Evolutionary conservation across 2,888 invertebrate genomes (phyloP).

Genomic region (Phorcus lineatus): DNA sequence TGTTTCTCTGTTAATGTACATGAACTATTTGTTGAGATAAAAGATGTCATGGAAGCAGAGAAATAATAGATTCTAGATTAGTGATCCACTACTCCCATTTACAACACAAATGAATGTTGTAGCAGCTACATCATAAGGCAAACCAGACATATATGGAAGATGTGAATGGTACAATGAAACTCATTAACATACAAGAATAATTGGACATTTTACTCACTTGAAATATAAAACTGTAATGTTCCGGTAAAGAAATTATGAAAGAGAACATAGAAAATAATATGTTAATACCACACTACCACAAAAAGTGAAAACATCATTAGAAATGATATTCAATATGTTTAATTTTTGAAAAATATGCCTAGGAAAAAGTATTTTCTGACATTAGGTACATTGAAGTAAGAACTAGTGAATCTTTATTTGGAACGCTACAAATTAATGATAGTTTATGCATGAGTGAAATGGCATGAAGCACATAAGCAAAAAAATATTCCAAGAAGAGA

Average conservation of each 20-base stretch:
- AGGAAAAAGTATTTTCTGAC: not conserved
- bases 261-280: constrained; percentile 33
- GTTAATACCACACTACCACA: no score
- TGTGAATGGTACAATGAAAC: not conserved
- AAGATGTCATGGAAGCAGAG: no score
- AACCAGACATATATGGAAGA: not conserved
- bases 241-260: constrained; percentile 37
- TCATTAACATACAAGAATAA: constrained; percentile 14
- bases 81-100: no score
- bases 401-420: not conserved
- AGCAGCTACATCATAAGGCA: not conserved
- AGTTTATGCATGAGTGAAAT: not conserved
- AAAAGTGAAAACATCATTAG: not conserved
- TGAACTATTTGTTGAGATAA: no score
- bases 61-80: no score
- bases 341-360: not conserved
- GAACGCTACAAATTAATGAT: not conserved
- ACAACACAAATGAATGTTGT: no score
- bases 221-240: constrained; percentile 73
- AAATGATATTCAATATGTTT: not conserved
- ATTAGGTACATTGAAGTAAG: not conserved
- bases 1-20: no score
- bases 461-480: not conserved
- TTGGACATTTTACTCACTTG: constrained; percentile 67
- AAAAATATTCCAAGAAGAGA: no score